Conservation (phyloP, 2,797 vertebrate genomes). For the Melopsittacus undulatus region DNA sequence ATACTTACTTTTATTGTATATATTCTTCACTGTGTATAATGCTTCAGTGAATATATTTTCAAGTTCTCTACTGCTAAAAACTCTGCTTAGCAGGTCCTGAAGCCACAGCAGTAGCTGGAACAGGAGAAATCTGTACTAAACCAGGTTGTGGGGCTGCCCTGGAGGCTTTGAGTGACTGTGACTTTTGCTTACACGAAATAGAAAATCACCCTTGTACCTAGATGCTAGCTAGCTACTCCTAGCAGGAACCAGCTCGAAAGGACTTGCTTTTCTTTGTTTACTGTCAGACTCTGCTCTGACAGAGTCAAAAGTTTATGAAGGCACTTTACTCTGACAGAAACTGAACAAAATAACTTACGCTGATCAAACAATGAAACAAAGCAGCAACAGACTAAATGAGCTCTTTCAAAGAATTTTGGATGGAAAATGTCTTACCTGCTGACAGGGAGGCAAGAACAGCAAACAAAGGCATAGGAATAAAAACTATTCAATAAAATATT, state of each 20-base stretch:
- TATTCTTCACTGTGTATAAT: background rate
- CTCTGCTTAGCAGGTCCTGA: background rate
- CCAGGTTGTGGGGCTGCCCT: background rate
- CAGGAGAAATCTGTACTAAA: background rate
- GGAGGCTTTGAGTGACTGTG: background rate
- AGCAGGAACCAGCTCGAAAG: background rate
- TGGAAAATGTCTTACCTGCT: conserved; percentile 43
- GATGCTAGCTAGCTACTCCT: background rate
- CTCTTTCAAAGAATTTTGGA: conserved; percentile 51
- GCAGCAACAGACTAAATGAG: background rate
- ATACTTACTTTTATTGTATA: conserved; percentile 13
- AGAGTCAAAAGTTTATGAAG: conserved; percentile 60
- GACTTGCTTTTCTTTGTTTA: conserved; percentile 50
- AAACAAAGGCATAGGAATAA: conserved; percentile 70
- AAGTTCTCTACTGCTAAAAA: background rate
- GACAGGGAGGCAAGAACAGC: conserved; percentile 37
- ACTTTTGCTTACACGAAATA: conserved; percentile 33
- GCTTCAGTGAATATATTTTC: background rate
- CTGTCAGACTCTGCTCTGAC: background rate
- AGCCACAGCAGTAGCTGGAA: background rate
- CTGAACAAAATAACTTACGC: background rate
- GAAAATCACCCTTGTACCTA: conserved; percentile 39
- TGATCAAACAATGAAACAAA: conserved; percentile 40
- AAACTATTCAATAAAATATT: conserved; percentile 71
- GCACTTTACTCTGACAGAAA: conserved; percentile 42